phyloP scores from a whole-genome alignment of 2,113 vertebrate genomes.

The Sylvilagus bachmani region DNA sequence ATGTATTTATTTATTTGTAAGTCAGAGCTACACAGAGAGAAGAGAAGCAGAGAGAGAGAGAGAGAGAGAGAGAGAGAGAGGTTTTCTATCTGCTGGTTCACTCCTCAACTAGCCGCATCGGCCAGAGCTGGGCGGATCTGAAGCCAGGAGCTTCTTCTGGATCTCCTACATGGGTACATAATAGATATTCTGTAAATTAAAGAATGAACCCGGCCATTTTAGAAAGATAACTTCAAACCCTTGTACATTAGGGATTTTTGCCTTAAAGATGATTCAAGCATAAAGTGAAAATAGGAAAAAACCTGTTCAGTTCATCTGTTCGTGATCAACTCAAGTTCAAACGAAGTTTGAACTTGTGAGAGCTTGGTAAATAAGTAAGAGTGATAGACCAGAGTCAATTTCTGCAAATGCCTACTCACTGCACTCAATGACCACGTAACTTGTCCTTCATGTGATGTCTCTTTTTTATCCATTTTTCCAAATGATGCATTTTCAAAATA shows the following conservation, averaged over 20 bases:
- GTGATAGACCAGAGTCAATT: neutral
- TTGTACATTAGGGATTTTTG: neutral
- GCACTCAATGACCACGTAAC: neutral
- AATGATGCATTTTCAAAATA: neutral
- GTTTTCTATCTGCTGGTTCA: neutral
- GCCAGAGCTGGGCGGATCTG: too few relatives aligned
- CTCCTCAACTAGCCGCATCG: too few relatives aligned
- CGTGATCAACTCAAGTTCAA: neutral
- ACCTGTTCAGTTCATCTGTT: neutral
- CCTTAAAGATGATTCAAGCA: neutral
- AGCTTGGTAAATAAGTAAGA: too few relatives aligned
- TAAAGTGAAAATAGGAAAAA: neutral
- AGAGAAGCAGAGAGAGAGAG: too few relatives aligned
- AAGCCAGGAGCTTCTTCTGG: too few relatives aligned
- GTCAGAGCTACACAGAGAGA: too few relatives aligned
- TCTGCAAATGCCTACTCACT: neutral
- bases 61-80: too few relatives aligned
- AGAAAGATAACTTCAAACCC: neutral
- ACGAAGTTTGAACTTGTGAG: neutral
- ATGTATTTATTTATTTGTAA: too few relatives aligned
- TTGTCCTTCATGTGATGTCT: neutral
- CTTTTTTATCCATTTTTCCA: neutral
- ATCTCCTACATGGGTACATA: neutral
- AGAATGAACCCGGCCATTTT: neutral
- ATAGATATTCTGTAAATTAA: neutral